Conservation (phyloP, 2,888 invertebrate genomes). For the Ferrisia virgata region DNA sequence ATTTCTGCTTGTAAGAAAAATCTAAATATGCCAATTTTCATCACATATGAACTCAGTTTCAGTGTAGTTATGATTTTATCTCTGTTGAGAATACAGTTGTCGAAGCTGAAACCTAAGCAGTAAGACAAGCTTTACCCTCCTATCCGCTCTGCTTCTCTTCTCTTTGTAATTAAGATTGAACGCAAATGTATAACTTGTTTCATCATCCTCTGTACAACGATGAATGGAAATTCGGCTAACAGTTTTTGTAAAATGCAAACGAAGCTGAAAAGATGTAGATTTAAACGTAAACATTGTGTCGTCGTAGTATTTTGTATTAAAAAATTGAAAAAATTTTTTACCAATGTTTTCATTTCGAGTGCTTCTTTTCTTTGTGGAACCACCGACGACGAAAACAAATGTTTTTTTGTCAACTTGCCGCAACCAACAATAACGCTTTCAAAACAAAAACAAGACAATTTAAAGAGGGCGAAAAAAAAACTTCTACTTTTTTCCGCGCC, state of each 20-base stretch:
- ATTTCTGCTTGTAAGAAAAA: no score
- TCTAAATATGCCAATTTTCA: no score
- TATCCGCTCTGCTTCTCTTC: no score
- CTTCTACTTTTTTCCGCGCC: not conserved
- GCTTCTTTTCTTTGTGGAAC: not conserved
- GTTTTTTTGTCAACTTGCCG: conserved; percentile 1
- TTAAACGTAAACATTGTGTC: not conserved
- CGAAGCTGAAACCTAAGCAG: no score
- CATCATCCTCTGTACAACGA: no score
- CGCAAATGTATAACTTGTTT: no score
- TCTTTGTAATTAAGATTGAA: no score
- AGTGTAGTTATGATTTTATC: no score
- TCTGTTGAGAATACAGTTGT: no score
- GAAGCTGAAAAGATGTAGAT: not conserved
- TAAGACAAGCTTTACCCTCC: no score
- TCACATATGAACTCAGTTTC: no score
- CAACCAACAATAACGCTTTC: not conserved
- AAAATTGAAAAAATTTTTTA: not conserved
- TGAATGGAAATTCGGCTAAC: not conserved
- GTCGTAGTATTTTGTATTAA: not conserved
- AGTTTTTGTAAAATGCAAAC: not conserved
- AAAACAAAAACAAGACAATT: not conserved
- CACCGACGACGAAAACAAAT: not conserved
- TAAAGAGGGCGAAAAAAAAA: not conserved
- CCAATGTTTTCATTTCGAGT: not conserved